A percentile compares a stretch with the other conserved stretches of the same genome.
Conservation (phyloP, 2,888 invertebrate genomes). For the Endotricha flammealis region DNA sequence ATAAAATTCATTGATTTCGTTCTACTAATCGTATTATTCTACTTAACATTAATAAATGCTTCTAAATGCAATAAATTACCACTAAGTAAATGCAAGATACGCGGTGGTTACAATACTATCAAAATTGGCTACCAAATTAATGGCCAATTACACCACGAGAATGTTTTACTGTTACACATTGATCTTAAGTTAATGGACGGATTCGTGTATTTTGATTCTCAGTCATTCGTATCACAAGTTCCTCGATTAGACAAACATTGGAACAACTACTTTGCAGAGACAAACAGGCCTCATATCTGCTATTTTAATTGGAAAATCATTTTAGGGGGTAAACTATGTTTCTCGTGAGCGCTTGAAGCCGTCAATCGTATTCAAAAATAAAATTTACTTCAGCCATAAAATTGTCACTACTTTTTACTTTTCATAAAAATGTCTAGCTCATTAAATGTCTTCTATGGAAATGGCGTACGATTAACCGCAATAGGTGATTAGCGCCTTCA, state of each 20-base stretch:
- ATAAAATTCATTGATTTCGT: slow-evolving; percentile 15
- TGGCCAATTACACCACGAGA: slow-evolving; percentile 39
- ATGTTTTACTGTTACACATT: slow-evolving; percentile 17
- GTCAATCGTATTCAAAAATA: too few species aligned
- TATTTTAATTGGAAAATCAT: too few species aligned
- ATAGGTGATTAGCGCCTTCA: too few species aligned
- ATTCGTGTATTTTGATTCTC: slow-evolving; percentile 41
- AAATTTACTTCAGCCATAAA: too few species aligned
- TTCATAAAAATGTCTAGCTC: too few species aligned
- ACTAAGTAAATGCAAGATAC: slow-evolving; percentile 62
- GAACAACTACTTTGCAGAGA: slow-evolving; percentile 23
- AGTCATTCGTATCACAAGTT: slow-evolving; percentile 70
- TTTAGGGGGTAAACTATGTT: too few species aligned
- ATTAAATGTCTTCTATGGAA: too few species aligned
- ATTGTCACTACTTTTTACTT: too few species aligned
- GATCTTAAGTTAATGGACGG: slow-evolving; percentile 42
- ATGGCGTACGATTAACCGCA: too few species aligned
- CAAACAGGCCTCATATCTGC: too few species aligned
- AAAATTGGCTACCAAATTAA: slow-evolving; percentile 34
- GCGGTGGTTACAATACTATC: slow-evolving; percentile 66
- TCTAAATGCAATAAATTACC: slow-evolving; percentile 68
- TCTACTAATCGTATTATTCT: slow-evolving; percentile 15
- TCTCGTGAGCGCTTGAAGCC: too few species aligned
- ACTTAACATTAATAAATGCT: slow-evolving; percentile 53
- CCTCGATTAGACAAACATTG: slow-evolving; percentile 34